Percentiles rank a stretch among this genome's conserved stretches.
Evolutionary conservation across 2,888 invertebrate genomes (phyloP).

Genomic region (Perizoma flavofasciatum): DNA sequence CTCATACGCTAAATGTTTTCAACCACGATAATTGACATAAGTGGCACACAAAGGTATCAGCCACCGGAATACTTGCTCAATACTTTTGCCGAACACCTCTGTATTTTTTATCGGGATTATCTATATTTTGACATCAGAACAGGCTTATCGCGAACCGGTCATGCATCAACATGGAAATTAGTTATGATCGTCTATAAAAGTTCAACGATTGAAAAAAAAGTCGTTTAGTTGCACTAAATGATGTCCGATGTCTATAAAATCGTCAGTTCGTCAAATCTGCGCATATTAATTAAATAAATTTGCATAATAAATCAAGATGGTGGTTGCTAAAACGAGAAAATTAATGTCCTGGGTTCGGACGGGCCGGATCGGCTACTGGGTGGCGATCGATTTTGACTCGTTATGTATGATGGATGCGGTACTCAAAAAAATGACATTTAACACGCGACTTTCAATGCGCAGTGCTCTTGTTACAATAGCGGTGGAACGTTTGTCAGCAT

Average conservation of each 20-base stretch:
- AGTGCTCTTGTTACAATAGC: conserved; percentile 23
- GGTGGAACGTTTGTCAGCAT: conserved; percentile 25
- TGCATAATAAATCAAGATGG: conserved; percentile 33
- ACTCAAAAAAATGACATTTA: conserved; percentile 29
- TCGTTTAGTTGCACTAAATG: conserved; percentile 40
- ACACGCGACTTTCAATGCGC: conserved; percentile 29
- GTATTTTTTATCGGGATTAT: conserved; percentile 29
- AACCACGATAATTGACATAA: conserved; percentile 71
- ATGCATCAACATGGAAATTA: conserved; percentile 37
- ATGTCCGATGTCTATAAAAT: conserved; percentile 39
- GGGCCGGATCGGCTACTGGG: conserved; percentile 23
- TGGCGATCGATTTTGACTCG: conserved; percentile 12
- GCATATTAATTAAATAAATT: conserved; percentile 37
- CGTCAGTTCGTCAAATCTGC: conserved; percentile 39
- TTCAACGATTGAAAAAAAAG: conserved; percentile 29
- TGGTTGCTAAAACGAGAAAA: conserved; percentile 21
- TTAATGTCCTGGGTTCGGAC: conserved; percentile 13
- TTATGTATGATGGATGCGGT: conserved; percentile 29
- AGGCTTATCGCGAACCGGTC: conserved; percentile 37
- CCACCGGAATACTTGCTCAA: conserved; percentile 16
- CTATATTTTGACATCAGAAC: conserved; percentile 39
- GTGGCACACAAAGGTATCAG: conserved; percentile 59
- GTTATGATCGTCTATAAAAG: conserved; percentile 33
- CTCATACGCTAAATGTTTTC: conserved; percentile 64
- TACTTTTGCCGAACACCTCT: conserved; percentile 15